Conservation (phyloP, 2,797 vertebrate species). For the Aphelocoma californica region DNA sequence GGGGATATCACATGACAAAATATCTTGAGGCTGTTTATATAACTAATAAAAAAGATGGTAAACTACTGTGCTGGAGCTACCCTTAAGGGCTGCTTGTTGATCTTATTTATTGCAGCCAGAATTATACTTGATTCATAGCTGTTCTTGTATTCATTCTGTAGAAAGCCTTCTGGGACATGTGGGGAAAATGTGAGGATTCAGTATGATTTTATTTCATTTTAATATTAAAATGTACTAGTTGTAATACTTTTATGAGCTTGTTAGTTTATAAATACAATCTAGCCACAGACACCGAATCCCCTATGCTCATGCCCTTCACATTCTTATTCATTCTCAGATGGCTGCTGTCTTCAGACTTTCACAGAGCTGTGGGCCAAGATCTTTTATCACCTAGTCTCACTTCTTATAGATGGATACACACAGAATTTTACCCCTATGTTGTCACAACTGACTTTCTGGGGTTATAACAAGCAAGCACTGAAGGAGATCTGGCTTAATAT, state of each 20-base stretch:
- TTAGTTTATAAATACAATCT: slow-evolving; percentile 48
- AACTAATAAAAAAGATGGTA: slow-evolving; percentile 60
- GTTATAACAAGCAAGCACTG: not conserved
- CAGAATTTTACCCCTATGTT: not conserved
- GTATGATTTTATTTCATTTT: slow-evolving; percentile 45
- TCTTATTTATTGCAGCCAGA: slow-evolving; percentile 45
- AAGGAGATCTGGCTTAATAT: not conserved
- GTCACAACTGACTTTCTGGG: not conserved
- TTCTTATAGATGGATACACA: not conserved
- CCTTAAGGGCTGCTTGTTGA: slow-evolving; percentile 33
- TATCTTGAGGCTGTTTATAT: slow-evolving; percentile 53
- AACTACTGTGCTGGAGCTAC: slow-evolving; percentile 32
- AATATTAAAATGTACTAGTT: slow-evolving; percentile 41
- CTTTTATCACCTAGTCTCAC: not conserved
- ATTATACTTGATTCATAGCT: slow-evolving; percentile 45
- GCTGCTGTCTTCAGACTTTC: not conserved
- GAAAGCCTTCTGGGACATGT: not conserved
- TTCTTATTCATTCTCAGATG: not conserved
- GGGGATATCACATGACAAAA: slow-evolving; percentile 49
- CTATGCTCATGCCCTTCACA: not conserved
- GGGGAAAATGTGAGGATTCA: slow-evolving; percentile 23
- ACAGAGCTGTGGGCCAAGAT: not conserved
- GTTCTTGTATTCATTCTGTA: slow-evolving; percentile 34
- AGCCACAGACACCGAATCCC: not conserved
- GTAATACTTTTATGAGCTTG: slow-evolving; percentile 34